Evolutionary conservation across 1,140 invertebrate species (phyloP).

Genomic region (Varroa destructor): DNA sequence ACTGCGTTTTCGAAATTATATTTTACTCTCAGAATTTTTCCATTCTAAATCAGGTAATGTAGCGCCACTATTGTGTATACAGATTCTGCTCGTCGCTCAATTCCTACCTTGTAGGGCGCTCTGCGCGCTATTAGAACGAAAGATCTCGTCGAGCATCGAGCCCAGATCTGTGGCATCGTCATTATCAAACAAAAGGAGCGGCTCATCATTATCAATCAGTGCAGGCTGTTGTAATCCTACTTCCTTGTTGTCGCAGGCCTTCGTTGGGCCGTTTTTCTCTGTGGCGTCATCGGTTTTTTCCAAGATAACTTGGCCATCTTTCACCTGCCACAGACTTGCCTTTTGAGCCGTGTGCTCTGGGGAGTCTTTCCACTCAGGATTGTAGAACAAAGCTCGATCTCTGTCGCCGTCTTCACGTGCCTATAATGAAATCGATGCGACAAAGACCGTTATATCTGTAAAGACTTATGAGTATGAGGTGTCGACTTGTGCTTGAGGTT

Average conservation of each 20-base stretch:
- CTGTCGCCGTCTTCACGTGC: constrained; percentile 33
- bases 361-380: constrained; percentile 45
- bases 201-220: constrained; percentile 16
- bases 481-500: too few relatives aligned
- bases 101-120: constrained; percentile 1
- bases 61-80: too few relatives aligned
- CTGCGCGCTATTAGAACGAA: not conserved
- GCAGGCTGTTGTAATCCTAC: not conserved
- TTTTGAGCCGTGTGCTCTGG: constrained; percentile 35
- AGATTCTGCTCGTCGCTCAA: too few relatives aligned
- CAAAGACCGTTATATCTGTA: too few relatives aligned
- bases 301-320: too few relatives aligned
- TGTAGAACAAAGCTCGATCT: constrained; percentile 43
- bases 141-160: constrained; percentile 26
- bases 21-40: too few relatives aligned
- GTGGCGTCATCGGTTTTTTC: constrained; percentile 31
- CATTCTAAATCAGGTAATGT: too few relatives aligned
- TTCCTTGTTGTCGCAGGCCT: not conserved
- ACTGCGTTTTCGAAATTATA: too few relatives aligned
- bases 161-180: not conserved
- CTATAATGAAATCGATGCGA: not conserved
- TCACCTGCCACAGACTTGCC: too few relatives aligned
- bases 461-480: too few relatives aligned
- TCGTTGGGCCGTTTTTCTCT: constrained; percentile 31
- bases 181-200: not conserved